Evolutionary conservation across 2,888 invertebrate species (phyloP).

Genomic region (Lycia hirtaria): DNA sequence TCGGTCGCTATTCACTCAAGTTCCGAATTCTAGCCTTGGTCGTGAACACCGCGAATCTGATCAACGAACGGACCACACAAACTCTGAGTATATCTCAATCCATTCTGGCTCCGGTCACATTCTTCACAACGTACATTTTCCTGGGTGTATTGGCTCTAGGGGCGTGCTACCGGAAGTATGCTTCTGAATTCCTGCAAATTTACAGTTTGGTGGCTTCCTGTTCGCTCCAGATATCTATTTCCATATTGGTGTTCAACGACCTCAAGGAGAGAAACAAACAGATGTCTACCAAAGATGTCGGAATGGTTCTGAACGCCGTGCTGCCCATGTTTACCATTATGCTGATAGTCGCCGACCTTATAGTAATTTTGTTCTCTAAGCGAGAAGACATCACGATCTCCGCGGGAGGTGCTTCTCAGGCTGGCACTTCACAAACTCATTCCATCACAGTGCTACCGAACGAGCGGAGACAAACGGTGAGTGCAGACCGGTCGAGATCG

Average conservation of each 20-base stretch:
- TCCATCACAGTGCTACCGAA: not conserved
- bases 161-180: conserved; percentile 37
- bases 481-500: not conserved
- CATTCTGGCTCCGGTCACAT: conserved; percentile 60
- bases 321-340: conserved; percentile 64
- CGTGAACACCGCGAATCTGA: conserved; percentile 64
- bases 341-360: conserved; percentile 62
- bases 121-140: conserved; percentile 63
- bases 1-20: conserved; percentile 53
- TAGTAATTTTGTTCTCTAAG: conserved; percentile 56
- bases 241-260: conserved; percentile 57
- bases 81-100: conserved; percentile 60
- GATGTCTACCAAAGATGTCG: conserved; percentile 42
- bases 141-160: conserved; percentile 56
- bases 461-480: not conserved
- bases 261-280: conserved; percentile 34
- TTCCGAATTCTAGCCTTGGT: conserved; percentile 63
- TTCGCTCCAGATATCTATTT: conserved; percentile 52
- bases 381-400: conserved; percentile 41
- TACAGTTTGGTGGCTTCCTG: conserved; percentile 61
- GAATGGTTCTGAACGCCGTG: conserved; percentile 61
- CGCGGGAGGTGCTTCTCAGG: not conserved
- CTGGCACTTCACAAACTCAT: not conserved
- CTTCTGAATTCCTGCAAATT: conserved; percentile 61
- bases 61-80: conserved; percentile 64